A percentile compares a stretch with the other conserved stretches of the same genome.
Conservation (phyloP, 2,797 vertebrate genomes). For the Diplodus sargus region DNA sequence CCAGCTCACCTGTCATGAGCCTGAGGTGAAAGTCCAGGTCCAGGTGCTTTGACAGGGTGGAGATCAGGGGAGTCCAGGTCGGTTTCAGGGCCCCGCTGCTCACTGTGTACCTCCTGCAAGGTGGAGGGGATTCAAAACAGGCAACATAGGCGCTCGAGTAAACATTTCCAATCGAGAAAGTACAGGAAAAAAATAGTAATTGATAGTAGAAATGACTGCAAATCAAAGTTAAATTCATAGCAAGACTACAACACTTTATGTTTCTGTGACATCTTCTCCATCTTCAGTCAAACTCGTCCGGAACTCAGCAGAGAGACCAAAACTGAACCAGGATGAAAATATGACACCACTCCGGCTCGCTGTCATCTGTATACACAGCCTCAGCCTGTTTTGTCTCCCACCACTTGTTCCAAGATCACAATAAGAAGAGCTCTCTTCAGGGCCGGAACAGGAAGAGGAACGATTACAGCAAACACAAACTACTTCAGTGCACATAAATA, state of each 20-base stretch:
- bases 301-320: background rate
- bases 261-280: too few relatives aligned
- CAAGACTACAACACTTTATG: background rate
- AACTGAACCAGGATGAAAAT: background rate
- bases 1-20: slow-evolving; percentile 54
- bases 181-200: fast-evolving
- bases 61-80: slow-evolving; percentile 38
- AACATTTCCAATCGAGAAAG: background rate
- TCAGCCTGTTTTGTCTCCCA: too few relatives aligned
- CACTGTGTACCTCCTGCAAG: slow-evolving; percentile 55
- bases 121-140: background rate
- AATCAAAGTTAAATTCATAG: background rate
- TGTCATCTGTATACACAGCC: too few relatives aligned
- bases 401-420: too few relatives aligned
- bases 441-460: too few relatives aligned
- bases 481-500: too few relatives aligned
- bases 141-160: background rate
- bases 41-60: slow-evolving; percentile 9
- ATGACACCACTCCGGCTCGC: background rate
- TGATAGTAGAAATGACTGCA: fast-evolving
- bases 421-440: too few relatives aligned
- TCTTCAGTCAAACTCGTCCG: background rate
- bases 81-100: slow-evolving; percentile 60
- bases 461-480: too few relatives aligned
- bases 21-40: slow-evolving; percentile 53